Conservation (phyloP, 2,888 invertebrate species). For the Drosophila rellima region DNA sequence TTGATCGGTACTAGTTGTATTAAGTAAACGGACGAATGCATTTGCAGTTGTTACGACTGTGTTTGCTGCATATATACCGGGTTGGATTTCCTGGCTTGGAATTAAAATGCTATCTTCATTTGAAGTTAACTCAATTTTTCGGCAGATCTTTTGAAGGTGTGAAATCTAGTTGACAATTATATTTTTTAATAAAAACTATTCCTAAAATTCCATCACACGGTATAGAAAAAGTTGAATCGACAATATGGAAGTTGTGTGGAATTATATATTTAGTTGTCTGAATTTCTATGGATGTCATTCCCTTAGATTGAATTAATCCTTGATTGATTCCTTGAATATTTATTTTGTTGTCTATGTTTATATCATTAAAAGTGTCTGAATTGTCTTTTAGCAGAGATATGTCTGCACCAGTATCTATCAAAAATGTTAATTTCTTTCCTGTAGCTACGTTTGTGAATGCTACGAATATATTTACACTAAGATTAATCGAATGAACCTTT, state of each 20-base stretch:
- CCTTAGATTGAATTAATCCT: slow-evolving; percentile 5
- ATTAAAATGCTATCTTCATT: background rate
- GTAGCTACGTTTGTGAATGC: background rate
- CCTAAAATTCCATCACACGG: slow-evolving; percentile 22
- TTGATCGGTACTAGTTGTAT: slow-evolving; percentile 4
- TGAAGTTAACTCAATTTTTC: no score
- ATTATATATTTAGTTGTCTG: slow-evolving; percentile 13
- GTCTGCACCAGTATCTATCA: slow-evolving; percentile 10
- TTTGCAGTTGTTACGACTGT: no score
- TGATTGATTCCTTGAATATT: slow-evolving; percentile 15
- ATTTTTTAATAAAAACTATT: slow-evolving; percentile 14
- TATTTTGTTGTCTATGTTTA: background rate
- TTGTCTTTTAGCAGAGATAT: slow-evolving; percentile 2
- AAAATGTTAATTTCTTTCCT: slow-evolving; percentile 1
- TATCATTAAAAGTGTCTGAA: background rate
- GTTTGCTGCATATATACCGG: no score
- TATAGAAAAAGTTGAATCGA: slow-evolving; percentile 3
- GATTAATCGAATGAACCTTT: slow-evolving; percentile 13
- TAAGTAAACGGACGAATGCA: background rate
- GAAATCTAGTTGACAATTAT: slow-evolving; percentile 8
- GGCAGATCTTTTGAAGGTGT: slow-evolving; percentile 6
- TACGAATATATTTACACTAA: slow-evolving; percentile 9
- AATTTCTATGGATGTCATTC: slow-evolving; percentile 1
- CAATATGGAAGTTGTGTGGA: slow-evolving; percentile 5
- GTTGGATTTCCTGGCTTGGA: no score